phyloP scores from a whole-genome alignment of 2,888 invertebrate genomes.

The Pyrgus malvae region DNA sequence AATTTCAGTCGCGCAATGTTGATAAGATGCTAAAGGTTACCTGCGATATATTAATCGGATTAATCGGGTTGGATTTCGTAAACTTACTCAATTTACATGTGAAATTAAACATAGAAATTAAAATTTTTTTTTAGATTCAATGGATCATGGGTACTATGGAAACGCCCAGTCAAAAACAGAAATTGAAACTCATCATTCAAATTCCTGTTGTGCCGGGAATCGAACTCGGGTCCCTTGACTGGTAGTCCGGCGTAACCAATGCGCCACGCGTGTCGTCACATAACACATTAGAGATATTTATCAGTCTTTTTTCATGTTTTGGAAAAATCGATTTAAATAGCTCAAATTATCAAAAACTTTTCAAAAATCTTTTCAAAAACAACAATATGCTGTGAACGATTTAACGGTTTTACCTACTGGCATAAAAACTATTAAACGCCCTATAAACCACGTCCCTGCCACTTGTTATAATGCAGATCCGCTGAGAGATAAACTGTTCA shows the following conservation, averaged over 20 bases:
- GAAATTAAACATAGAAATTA: background rate
- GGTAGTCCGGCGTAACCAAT: no score
- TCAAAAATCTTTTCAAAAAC: background rate
- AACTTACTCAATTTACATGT: background rate
- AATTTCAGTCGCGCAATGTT: background rate
- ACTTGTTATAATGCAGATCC: slow-evolving; percentile 18
- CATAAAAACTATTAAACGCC: background rate
- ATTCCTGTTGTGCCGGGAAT: no score
- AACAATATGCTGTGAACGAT: background rate
- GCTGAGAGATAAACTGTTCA: slow-evolving; percentile 16
- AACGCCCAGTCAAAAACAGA: no score
- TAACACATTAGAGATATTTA: no score
- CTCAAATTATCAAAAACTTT: no score
- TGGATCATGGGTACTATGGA: no score
- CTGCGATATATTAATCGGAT: background rate
- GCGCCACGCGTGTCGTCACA: no score
- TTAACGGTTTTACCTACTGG: background rate
- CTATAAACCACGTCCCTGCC: slow-evolving; percentile 3
- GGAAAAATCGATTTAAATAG: no score
- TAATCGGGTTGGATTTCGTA: background rate
- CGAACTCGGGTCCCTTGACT: no score
- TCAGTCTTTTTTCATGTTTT: no score
- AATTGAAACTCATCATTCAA: no score
- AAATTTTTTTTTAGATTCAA: no score
- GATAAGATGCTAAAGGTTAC: slow-evolving; percentile 3